Evolutionary conservation across 2,888 invertebrate genomes (phyloP), one percentile per base, ranked within the genome.

Genomic region (Bimastos eiseni): DNA sequence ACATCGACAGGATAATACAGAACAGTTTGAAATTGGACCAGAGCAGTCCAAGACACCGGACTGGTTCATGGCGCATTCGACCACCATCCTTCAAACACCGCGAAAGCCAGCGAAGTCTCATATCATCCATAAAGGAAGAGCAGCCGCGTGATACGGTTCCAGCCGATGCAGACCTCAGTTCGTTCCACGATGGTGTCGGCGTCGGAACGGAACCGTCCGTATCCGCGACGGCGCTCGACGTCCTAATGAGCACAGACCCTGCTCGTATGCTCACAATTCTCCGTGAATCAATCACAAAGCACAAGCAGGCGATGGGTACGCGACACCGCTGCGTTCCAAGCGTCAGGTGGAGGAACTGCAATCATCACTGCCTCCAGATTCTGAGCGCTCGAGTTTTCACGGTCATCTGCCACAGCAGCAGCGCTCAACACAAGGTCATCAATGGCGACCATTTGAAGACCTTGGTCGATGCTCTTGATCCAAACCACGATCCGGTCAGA

Each of bases 401-500:
- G 41, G 96, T 96, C 93, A 96, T 96, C 95, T 96, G 96, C 92
- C 96, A 96, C 93, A 95, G 95, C 34, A 84, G 34, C 83, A 38
- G 37, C 24, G 90, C 49, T 38, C 90, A 90, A 37, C 34, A 84
- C 83, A 84, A 90, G 92, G 94, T 96, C 41, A 95, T 96, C 90
- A 96, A 96, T 91, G 96, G 96, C 92, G 96, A 96, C 24, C 96
- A 96, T 92, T 94, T 96, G 89, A 96, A 96, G 93, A 96, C 96
- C 86, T 94, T 96, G 89, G 96, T 96, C 15, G 96, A 96, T 91
- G 96, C 96, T 30, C 94, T 96, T 88, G 96, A 96, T 93, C 96
- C 96, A 30, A 96, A 96, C 89, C 96, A 96, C 93, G 96, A 96
- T 93, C 96, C 96, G 91, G 96, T 96, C 93, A 95, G 95, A 93